Evolutionary conservation across 1,140 invertebrate genomes (phyloP).

Genomic region (Micrasema longulum): DNA sequence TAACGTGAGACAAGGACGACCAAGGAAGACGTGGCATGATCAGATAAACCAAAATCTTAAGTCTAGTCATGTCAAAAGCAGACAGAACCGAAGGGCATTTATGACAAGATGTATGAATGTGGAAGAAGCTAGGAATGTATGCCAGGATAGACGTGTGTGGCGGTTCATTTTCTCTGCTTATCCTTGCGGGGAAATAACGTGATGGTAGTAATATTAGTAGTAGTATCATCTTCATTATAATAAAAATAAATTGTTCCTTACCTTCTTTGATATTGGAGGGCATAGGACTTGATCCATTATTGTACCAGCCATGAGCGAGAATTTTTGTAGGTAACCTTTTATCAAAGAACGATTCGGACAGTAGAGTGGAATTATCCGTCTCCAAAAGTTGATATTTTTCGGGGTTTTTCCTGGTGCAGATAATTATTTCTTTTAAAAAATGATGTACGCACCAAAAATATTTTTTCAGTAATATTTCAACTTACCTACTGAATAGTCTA

Average conservation of each 20-base stretch:
- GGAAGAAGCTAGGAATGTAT: too few species aligned
- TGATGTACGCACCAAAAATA: neutral
- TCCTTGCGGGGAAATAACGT: too few species aligned
- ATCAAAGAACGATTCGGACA: conserved; percentile 63
- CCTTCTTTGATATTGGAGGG: conserved; percentile 68
- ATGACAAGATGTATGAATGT: too few species aligned
- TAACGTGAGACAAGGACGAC: too few species aligned
- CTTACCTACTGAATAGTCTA: conserved; percentile 63
- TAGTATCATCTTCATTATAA: too few species aligned
- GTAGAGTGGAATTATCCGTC: conserved; percentile 61
- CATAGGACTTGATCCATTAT: conserved; percentile 65
- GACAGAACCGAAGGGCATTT: too few species aligned
- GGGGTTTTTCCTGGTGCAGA: conserved; percentile 60
- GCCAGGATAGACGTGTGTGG: too few species aligned
- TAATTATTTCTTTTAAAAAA: neutral
- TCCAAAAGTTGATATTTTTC: conserved; percentile 62
- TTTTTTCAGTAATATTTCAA: neutral
- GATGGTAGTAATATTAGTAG: too few species aligned
- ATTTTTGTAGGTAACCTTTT: conserved; percentile 65
- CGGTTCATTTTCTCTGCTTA: too few species aligned
- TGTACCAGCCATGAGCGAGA: conserved; percentile 66
- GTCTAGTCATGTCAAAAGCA: too few species aligned
- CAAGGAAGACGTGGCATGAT: too few species aligned
- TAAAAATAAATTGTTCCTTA: conserved; percentile 41
- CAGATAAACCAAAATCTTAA: too few species aligned